phyloP scores from a whole-genome alignment of 2,888 invertebrate species.

The Lysandra coridon region DNA sequence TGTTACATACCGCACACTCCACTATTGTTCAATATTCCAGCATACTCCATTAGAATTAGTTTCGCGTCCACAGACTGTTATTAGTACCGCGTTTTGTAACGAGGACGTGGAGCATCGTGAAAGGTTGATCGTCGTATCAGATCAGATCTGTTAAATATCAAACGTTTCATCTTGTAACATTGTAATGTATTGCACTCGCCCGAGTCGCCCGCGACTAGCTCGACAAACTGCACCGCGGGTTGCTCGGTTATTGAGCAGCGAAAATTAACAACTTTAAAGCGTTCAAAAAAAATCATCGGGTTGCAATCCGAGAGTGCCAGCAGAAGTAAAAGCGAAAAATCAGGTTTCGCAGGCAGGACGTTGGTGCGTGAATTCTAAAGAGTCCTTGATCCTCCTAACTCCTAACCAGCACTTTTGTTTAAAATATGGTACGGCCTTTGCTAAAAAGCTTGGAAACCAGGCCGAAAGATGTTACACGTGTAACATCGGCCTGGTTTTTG shows the following conservation, averaged over 20 bases:
- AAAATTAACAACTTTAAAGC: neutral
- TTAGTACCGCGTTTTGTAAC: conserved; percentile 27
- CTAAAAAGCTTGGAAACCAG: too few species aligned
- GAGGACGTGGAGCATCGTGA: conserved; percentile 63
- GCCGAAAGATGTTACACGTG: too few species aligned
- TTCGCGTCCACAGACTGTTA: conserved; percentile 23
- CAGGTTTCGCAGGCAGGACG: too few species aligned
- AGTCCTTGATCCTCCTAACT: too few species aligned
- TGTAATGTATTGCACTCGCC: conserved; percentile 15
- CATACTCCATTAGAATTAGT: conserved; percentile 19
- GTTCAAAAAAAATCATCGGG: too few species aligned
- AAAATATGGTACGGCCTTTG: too few species aligned
- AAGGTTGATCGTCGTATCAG: conserved; percentile 56
- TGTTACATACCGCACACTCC: neutral
- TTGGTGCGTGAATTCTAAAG: too few species aligned
- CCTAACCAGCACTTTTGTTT: too few species aligned
- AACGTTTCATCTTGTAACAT: conserved; percentile 29
- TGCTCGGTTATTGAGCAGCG: neutral
- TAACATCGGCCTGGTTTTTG: too few species aligned
- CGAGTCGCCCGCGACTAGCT: neutral
- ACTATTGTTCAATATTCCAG: neutral
- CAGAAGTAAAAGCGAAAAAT: too few species aligned
- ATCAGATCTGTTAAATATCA: conserved; percentile 28
- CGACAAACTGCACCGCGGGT: neutral
- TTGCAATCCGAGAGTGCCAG: too few species aligned